Evolutionary conservation across 1,140 invertebrate species (phyloP), one percentile per base, ranked within the genome.

Genomic region (Drosophila azteca): DNA sequence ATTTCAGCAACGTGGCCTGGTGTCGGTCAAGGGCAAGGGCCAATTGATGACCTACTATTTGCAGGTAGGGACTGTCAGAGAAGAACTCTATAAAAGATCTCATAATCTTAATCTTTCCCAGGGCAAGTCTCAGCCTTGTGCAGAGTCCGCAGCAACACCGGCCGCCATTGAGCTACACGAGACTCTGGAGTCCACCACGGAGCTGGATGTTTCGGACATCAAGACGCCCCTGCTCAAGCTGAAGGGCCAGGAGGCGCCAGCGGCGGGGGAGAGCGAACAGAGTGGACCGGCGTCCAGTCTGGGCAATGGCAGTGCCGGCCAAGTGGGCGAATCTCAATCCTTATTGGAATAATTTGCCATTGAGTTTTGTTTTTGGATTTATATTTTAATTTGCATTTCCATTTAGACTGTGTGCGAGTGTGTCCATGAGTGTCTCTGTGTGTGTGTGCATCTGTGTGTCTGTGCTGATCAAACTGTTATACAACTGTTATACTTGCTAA

Each of bases 11-110:
- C 94, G 97, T 1, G 97, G 98, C 2, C 92, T 98, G 44, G 97
- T 99, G 0, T 95, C 96, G 5, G 97, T 99, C 4, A 99, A 99
- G 91, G 97, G 98, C 48, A 99, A 99, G 92, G 98, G 98, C 4
- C 96, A 98, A 92, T 93, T 99, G 11, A 96, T 98, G 95, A 99
- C 98, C 0, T 98, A 98, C 92, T 99, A 98, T 91, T 93, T 99
- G 35, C 93, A 95, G 63, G 96, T 20, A 1, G 17, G 17, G 17
- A 20, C 17, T 20, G 17, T 20, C 17, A 20, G 17, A 20, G 17
- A 0, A 20, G 17, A 20, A 20, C 17, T 53, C 9, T 2, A 6
- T 17, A 15, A 26, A 17, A 17, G 31, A 11, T 20, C 13, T 31
- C 0, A 6, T 31, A 7, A 2, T 31, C 3, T 1, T 22, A 13